These are phyloP conservation scores for Orcinus orca DNA, from an alignment of 2,113 vertebrate species.

Conservation along the genomic window DNA sequence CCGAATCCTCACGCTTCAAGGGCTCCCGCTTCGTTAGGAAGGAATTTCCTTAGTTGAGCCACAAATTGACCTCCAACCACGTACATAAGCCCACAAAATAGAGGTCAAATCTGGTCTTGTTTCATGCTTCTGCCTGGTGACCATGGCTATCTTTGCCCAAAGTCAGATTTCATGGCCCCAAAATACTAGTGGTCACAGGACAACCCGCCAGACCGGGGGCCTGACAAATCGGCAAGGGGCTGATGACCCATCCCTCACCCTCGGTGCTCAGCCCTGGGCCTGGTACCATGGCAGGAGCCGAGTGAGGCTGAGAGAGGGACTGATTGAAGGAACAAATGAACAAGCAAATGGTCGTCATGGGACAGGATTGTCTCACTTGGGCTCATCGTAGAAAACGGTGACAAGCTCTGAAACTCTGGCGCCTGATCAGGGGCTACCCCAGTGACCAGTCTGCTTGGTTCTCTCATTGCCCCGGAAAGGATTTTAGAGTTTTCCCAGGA, in stretches of 20 bases:
- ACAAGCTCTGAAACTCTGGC: not conserved
- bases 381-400: fast-evolving
- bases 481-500: not conserved
- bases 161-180: not conserved
- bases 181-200: not conserved
- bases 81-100: fast-evolving
- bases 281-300: fast-evolving
- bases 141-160: too few species aligned
- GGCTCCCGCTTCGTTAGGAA: not conserved
- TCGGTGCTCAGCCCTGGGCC: fast-evolving
- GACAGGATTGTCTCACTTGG: fast-evolving
- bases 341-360: fast-evolving
- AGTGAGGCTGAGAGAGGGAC: too few species aligned
- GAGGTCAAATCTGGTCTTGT: not conserved
- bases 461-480: not conserved
- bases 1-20: not conserved
- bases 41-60: not conserved
- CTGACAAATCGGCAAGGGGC: too few species aligned
- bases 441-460: fast-evolving
- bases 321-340: not conserved
- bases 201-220: fast-evolving
- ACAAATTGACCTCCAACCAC: fast-evolving
- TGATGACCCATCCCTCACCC: fast-evolving
- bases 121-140: not conserved
- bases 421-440: not conserved